A percentile compares a stretch with the other conserved stretches of the same genome.
These are phyloP conservation scores for Brachionus koreanus DNA, from an alignment of 1,140 invertebrate species.

Conservation along the genomic window DNA sequence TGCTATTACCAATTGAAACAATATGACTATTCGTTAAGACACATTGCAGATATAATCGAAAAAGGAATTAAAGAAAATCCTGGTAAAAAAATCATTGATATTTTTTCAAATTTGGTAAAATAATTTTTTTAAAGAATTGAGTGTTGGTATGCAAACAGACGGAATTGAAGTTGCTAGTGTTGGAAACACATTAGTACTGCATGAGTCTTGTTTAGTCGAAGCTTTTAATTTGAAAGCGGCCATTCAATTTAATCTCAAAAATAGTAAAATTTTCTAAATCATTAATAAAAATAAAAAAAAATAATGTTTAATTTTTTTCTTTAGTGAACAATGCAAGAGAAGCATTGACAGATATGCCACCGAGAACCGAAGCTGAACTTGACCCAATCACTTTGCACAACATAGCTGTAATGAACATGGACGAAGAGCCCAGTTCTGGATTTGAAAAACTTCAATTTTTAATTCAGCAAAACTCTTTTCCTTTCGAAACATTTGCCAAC, in stretches of 20 bases:
- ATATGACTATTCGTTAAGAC: slow-evolving; percentile 76
- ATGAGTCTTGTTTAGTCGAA: slow-evolving; percentile 93
- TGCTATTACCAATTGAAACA: slow-evolving; percentile 92
- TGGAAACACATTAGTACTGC: slow-evolving; percentile 89
- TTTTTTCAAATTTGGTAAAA: background rate
- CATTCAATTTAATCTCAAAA: slow-evolving; percentile 74
- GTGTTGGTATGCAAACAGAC: slow-evolving; percentile 95
- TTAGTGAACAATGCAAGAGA: slow-evolving; percentile 81
- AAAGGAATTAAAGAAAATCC: slow-evolving; percentile 92
- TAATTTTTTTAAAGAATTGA: slow-evolving; percentile 67
- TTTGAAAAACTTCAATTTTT: slow-evolving; percentile 96
- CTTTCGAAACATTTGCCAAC: slow-evolving; percentile 95
- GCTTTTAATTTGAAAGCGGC: slow-evolving; percentile 98
- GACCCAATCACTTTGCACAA: slow-evolving; percentile 98
- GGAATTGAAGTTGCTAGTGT: slow-evolving; percentile 84
- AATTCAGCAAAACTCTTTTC: slow-evolving; percentile 85
- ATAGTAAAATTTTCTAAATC: background rate
- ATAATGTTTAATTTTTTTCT: background rate
- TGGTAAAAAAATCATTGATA: slow-evolving; percentile 50
- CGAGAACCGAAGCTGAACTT: slow-evolving; percentile 85
- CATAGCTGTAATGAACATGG: slow-evolving; percentile 90
- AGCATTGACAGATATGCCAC: slow-evolving; percentile 95
- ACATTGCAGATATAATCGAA: slow-evolving; percentile 86
- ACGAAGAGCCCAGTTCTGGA: slow-evolving; percentile 79
- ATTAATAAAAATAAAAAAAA: background rate